Conservation (phyloP, 2,888 invertebrate species). For the Euzophera pinguis region DNA sequence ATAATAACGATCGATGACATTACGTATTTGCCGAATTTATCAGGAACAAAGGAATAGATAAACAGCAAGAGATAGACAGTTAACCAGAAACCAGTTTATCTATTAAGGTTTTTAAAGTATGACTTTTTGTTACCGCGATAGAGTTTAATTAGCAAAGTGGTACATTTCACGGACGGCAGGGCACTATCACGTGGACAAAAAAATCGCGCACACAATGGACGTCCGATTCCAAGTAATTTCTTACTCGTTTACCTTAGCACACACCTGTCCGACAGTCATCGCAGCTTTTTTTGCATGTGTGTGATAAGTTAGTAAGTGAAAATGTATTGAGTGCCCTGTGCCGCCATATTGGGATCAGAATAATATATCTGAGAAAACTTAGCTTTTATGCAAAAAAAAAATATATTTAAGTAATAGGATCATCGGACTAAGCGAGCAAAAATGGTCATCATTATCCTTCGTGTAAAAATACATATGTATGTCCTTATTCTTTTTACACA, state of each 20-base stretch:
- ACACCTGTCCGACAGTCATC: constrained; percentile 81
- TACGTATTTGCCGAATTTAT: too few relatives aligned
- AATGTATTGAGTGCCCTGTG: constrained; percentile 28
- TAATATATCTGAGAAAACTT: constrained; percentile 4
- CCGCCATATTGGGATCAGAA: constrained; percentile 11
- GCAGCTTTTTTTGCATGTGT: constrained; percentile 31
- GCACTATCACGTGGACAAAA: constrained; percentile 12
- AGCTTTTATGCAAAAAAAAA: constrained; percentile 12
- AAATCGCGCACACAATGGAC: constrained; percentile 54
- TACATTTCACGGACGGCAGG: background rate
- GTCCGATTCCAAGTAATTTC: constrained; percentile 52
- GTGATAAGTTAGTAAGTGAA: constrained; percentile 25
- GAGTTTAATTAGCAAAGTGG: background rate
- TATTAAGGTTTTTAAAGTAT: too few relatives aligned
- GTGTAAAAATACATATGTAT: constrained; percentile 1
- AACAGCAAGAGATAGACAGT: too few relatives aligned
- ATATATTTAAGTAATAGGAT: constrained; percentile 10
- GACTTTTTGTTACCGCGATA: background rate
- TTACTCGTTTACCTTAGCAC: constrained; percentile 49
- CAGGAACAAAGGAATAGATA: too few relatives aligned
- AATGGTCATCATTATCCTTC: constrained; percentile 13
- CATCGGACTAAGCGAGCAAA: background rate
- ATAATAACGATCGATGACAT: too few relatives aligned
- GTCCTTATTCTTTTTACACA: background rate
- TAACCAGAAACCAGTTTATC: too few relatives aligned